Evolutionary conservation across 2,113 vertebrate genomes (phyloP).

Genomic region (Echinops telfairi): DNA sequence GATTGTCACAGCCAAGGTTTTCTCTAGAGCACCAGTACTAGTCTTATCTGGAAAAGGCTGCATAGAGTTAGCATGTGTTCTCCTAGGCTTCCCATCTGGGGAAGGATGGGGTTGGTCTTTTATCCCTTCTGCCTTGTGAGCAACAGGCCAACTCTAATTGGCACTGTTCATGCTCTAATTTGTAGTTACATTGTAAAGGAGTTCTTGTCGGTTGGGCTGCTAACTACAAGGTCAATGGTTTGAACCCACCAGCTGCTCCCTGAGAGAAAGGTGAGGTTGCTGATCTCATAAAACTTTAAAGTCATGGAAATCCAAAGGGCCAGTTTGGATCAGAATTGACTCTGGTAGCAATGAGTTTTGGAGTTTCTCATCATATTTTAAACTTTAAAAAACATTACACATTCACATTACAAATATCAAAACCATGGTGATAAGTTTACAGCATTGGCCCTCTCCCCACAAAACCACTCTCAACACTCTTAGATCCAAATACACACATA

Average conservation of each 20-base stretch:
- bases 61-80: not conserved
- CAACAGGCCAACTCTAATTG: not conserved
- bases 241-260: too few relatives aligned
- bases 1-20: not conserved
- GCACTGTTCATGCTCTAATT: slow-evolving; percentile 8
- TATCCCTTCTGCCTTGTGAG: not conserved
- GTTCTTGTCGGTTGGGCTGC: too few relatives aligned
- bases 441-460: not conserved
- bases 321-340: too few relatives aligned
- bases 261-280: too few relatives aligned
- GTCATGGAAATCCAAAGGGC: too few relatives aligned
- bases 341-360: too few relatives aligned
- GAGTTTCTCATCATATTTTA: not conserved
- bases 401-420: slow-evolving; percentile 56
- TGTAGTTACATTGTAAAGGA: not conserved
- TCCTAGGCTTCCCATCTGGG: not conserved
- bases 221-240: too few relatives aligned
- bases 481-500: slow-evolving; percentile 44
- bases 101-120: not conserved
- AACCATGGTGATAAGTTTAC: not conserved
- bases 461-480: slow-evolving; percentile 23
- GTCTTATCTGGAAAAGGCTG: not conserved
- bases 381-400: slow-evolving; percentile 37
- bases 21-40: not conserved
- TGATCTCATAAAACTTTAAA: too few relatives aligned